These are phyloP conservation scores for Grus americana DNA, from an alignment of 2,113 vertebrate genomes.

Conservation along the genomic window DNA sequence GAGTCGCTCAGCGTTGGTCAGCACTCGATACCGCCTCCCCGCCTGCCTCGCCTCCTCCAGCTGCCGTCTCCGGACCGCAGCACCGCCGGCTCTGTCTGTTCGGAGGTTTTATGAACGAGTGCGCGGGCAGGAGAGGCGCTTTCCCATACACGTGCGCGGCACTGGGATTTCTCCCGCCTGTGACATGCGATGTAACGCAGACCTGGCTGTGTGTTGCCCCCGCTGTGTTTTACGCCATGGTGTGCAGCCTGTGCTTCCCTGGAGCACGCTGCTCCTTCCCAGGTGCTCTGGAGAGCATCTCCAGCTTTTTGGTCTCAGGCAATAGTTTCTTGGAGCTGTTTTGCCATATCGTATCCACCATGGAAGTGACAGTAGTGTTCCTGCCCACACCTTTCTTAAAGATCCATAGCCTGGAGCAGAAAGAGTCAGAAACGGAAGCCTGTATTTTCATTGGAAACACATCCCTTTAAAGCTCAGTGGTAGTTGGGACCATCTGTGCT, in stretches of 20 bases:
- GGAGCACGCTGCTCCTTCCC: neutral
- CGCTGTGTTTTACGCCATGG: neutral
- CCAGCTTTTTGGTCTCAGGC: neutral
- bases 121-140: neutral
- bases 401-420: neutral
- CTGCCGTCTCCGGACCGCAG: rapidly evolving
- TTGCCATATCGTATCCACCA: neutral
- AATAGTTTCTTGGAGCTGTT: neutral
- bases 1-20: rapidly evolving
- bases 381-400: neutral
- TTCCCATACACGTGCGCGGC: rapidly evolving
- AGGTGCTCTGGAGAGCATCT: neutral
- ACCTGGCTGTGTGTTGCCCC: neutral
- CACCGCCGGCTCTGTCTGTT: neutral
- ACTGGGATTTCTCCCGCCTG: neutral
- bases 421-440: neutral
- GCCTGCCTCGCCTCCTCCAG: neutral
- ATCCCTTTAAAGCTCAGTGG: neutral
- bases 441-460: neutral
- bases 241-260: neutral
- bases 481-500: neutral
- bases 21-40: neutral
- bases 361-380: neutral
- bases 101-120: neutral
- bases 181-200: neutral